Evolutionary conservation across 2,113 vertebrate genomes (phyloP).

Genomic region (Myrmecophaga tridactyla): DNA sequence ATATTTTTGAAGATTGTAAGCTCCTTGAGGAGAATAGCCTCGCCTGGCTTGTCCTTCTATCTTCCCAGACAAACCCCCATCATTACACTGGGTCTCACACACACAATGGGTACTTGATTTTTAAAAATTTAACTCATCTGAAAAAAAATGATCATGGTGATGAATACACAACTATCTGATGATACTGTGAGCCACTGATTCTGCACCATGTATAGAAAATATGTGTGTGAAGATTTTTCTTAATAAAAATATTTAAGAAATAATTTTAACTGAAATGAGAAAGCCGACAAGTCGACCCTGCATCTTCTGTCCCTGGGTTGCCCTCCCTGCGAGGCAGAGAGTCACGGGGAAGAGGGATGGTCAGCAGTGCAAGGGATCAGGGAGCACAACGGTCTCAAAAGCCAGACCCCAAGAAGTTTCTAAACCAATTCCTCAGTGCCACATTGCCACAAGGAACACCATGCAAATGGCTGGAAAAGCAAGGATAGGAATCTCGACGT

Average conservation of each 20-base stretch:
- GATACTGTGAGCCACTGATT: no score
- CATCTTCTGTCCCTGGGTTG: no score
- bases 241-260: no score
- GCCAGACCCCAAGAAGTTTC: neutral
- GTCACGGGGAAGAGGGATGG: no score
- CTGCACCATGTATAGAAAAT: no score
- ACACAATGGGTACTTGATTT: neutral
- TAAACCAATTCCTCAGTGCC: neutral
- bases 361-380: neutral
- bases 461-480: neutral
- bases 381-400: neutral
- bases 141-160: no score
- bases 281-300: neutral
- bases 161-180: no score
- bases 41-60: neutral
- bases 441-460: neutral
- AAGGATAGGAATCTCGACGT: neutral
- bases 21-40: neutral
- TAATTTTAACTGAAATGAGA: neutral
- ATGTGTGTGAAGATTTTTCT: no score
- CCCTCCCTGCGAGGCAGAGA: neutral
- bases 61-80: neutral
- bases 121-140: neutral
- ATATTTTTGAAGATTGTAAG: neutral
- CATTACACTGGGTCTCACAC: neutral